phyloP scores from a whole-genome alignment of 37 sponge, comb jelly and placozoan genomes.

The Oscarella lobularis region DNA sequence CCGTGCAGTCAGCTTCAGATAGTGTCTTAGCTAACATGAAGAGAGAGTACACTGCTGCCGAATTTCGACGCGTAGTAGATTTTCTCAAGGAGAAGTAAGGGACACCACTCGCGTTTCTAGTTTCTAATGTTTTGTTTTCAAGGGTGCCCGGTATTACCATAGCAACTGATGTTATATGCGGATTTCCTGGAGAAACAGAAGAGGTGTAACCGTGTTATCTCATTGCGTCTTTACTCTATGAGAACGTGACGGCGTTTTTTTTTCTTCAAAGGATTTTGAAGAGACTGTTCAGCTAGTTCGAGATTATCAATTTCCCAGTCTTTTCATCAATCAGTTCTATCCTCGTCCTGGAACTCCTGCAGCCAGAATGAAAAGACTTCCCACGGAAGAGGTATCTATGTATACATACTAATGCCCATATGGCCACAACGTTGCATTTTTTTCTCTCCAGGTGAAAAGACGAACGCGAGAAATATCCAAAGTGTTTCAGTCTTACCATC shows the following conservation, averaged over 20 bases:
- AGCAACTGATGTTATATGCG: constrained; percentile 99
- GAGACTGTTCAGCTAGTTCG: constrained; percentile 51
- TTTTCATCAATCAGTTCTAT: constrained; percentile 99
- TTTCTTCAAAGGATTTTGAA: constrained; percentile 65
- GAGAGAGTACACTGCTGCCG: constrained; percentile 73
- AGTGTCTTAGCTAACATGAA: constrained; percentile 82
- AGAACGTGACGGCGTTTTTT: background rate
- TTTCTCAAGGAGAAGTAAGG: constrained; percentile 53
- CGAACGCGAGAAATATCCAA: constrained; percentile 23
- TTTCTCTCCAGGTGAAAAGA: constrained; percentile 34
- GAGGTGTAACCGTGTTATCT: constrained; percentile 16
- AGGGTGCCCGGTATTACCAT: constrained; percentile 92
- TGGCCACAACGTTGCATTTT: background rate
- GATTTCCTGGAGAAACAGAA: constrained; percentile 88
- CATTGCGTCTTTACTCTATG: background rate
- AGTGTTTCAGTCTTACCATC: constrained; percentile 71
- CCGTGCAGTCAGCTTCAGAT: constrained; percentile 92
- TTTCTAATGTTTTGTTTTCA: background rate
- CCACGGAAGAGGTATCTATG: constrained; percentile 59
- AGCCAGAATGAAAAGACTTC: constrained; percentile 80
- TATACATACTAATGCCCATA: background rate
- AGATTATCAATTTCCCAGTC: constrained; percentile 76
- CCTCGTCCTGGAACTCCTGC: constrained; percentile 97
- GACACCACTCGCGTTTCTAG: background rate
- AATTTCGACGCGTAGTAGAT: constrained; percentile 70